These are phyloP conservation scores for Dioctria rufipes DNA, from an alignment of 2,888 invertebrate species.

Conservation along the genomic window DNA sequence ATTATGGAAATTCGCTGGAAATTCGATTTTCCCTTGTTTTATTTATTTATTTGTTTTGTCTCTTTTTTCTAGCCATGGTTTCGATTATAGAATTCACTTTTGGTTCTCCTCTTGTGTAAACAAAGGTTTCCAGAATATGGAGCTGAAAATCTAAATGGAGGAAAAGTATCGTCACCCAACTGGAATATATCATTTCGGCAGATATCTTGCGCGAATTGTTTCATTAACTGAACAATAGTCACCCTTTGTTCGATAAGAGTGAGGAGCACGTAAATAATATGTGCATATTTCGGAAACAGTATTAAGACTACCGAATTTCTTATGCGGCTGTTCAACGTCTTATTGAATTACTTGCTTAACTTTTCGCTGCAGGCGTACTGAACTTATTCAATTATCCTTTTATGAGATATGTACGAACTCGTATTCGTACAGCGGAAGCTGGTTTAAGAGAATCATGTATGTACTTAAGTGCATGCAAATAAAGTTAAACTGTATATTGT, in stretches of 20 bases:
- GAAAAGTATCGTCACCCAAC: too few species aligned
- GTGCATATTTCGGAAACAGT: background rate
- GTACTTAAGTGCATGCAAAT: background rate
- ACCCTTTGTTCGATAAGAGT: background rate
- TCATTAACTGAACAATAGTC: background rate
- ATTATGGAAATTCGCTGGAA: too few species aligned
- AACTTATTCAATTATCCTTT: conserved; percentile 26
- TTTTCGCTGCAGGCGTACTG: conserved; percentile 11
- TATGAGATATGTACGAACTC: background rate
- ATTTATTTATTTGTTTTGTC: too few species aligned
- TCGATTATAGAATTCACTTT: too few species aligned
- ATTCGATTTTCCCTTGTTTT: too few species aligned
- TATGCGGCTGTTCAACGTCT: background rate
- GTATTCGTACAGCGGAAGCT: background rate
- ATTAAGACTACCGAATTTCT: background rate
- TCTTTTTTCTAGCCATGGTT: too few species aligned
- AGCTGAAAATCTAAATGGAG: too few species aligned
- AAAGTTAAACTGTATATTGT: background rate
- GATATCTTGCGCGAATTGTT: background rate
- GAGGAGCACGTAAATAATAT: background rate
- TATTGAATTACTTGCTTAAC: conserved; percentile 35
- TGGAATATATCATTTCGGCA: too few species aligned
- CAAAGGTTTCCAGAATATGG: too few species aligned
- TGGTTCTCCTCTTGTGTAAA: too few species aligned
- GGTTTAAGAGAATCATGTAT: background rate